Conservation (phyloP, 1,140 invertebrate genomes). For the Drosophila tristis region DNA sequence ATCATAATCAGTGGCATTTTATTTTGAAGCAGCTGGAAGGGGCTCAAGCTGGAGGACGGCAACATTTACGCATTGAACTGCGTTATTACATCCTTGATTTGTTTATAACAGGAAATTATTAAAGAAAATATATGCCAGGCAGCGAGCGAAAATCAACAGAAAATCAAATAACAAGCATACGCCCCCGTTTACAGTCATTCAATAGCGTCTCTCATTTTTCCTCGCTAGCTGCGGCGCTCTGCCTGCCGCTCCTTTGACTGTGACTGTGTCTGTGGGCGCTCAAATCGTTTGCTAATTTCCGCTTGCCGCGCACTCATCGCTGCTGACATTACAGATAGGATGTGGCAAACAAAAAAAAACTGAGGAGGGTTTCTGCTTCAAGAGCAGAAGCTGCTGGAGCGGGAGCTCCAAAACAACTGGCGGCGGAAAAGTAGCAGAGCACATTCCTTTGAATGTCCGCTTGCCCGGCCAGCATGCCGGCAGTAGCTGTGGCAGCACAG, state of each 20-base stretch:
- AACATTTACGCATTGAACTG: conserved; percentile 73
- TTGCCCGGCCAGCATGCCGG: not conserved
- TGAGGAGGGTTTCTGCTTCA: not conserved
- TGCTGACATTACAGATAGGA: conserved; percentile 49
- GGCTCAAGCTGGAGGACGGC: conserved; percentile 14
- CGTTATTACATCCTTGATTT: conserved; percentile 82
- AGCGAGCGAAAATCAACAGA: conserved; percentile 43
- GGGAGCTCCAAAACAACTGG: conserved; percentile 40
- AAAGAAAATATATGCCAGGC: conserved; percentile 59
- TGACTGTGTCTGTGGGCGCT: conserved; percentile 23
- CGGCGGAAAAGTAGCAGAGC: conserved; percentile 20
- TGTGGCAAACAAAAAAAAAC: conserved; percentile 3
- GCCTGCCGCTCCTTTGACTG: too few relatives aligned
- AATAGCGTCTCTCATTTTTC: not conserved
- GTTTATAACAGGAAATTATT: conserved; percentile 82
- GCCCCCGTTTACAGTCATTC: conserved; percentile 35
- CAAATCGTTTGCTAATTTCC: conserved; percentile 82
- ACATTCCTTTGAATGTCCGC: conserved; percentile 66
- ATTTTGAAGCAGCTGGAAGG: conserved; percentile 52
- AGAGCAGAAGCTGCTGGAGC: conserved; percentile 1
- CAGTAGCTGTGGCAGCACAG: too few relatives aligned
- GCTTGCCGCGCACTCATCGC: conserved; percentile 54
- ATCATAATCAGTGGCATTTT: conserved; percentile 75
- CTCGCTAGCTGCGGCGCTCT: not conserved
- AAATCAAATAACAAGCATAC: conserved; percentile 73